Evolutionary conservation across 2,888 invertebrate genomes (phyloP), one percentile per base, ranked within the genome.

Genomic region (Rhagonycha fulva): DNA sequence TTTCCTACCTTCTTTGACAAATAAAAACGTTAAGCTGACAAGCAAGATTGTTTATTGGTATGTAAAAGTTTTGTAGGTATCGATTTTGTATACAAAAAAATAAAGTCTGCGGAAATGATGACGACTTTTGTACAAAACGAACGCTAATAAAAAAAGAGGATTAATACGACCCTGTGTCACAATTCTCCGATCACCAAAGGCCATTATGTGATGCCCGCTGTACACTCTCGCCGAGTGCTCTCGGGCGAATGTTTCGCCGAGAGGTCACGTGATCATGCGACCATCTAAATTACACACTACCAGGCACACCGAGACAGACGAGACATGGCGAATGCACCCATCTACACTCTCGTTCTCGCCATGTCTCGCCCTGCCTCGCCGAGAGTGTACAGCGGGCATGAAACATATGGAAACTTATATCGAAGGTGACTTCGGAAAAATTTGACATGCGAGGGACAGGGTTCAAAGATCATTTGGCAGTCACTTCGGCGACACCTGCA

Each of bases 381-480:
- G n/a, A n/a, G n/a, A n/a, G n/a, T n/a, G n/a, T n/a, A n/a, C n/a
- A n/a, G n/a, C n/a, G n/a, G n/a, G n/a, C n/a, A n/a, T n/a, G 72
- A 72, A 72, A 68, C 78, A 76, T 76, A 76, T 78, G 78, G 78
- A 72, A 72, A 76, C 71, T 66, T 74, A 74, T 73, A 76, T 70
- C 71, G 72, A 72, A 78, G 78, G 76, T 78, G 76, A 78, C 72
- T 72, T 74, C 23, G 72, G 63, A 14, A 63, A 63, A 71, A 67
- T 72, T 70, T 61, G 71, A 68, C 67, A 71, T 63, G 68, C 62
- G 61, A 68, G 74, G 68, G 73, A 69, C 60, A 67, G 76, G 80
- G 82, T 82, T 82, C 81, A 83, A 82, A 84, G 83, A 82, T 83
- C 83, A 83, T 80, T 80, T 80, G 74, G 80, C 78, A 83, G 81